Conservation (phyloP, 2,113 vertebrate genomes). For the Corythaixoides concolor region DNA sequence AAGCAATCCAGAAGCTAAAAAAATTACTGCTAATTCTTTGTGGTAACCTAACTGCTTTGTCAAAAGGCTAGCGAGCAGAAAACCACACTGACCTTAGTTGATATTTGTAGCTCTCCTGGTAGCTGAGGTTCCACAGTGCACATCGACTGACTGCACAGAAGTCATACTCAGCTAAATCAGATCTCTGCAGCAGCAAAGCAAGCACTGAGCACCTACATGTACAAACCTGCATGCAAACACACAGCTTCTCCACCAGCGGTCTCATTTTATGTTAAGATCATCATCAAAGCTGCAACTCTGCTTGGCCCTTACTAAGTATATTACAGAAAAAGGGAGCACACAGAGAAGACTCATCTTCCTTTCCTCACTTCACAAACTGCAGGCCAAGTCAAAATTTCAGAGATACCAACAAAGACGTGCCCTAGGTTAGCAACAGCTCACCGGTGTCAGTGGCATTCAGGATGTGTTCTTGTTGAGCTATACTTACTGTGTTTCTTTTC, state of each 20-base stretch:
- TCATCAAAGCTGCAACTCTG: background rate
- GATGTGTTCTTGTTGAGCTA: background rate
- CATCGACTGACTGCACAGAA: background rate
- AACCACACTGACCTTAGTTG: background rate
- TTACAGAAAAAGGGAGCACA: background rate
- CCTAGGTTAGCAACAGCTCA: background rate
- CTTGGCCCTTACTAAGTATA: background rate
- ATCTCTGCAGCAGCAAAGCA: background rate
- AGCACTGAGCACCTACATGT: background rate
- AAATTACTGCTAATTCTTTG: background rate
- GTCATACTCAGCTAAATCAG: background rate
- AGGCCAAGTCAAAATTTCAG: background rate
- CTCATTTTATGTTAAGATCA: background rate
- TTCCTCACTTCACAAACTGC: background rate
- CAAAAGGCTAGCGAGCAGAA: background rate
- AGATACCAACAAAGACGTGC: background rate
- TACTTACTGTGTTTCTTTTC: background rate
- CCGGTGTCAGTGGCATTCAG: fast-evolving
- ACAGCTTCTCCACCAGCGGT: background rate
- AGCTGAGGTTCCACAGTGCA: background rate
- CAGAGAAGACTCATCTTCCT: background rate
- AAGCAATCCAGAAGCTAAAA: background rate
- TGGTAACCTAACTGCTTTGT: background rate
- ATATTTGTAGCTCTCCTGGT: background rate
- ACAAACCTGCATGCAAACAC: background rate